A percentile compares a stretch with the other conserved stretches of the same genome.
Conservation (phyloP, 1,140 invertebrate genomes). For the Manduca sexta region DNA sequence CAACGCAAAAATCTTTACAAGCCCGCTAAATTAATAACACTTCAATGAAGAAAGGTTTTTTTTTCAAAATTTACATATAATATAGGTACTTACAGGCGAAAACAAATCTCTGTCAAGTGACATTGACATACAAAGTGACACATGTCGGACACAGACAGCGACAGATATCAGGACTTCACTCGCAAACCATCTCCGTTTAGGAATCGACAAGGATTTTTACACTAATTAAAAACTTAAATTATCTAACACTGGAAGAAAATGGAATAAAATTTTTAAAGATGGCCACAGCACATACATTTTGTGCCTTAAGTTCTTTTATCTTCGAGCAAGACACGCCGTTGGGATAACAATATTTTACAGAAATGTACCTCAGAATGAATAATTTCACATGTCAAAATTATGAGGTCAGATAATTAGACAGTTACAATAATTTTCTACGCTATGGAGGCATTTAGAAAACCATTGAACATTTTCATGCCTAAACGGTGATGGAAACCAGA, state of each 20-base stretch:
- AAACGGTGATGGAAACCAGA: too few species aligned
- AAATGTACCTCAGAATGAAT: too few species aligned
- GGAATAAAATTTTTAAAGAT: slow-evolving; percentile 24
- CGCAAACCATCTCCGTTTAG: slow-evolving; percentile 11
- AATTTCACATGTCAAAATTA: too few species aligned
- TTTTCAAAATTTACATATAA: slow-evolving; percentile 68
- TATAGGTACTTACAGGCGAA: slow-evolving; percentile 64
- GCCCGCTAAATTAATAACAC: slow-evolving; percentile 41
- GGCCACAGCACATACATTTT: background rate
- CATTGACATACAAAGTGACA: background rate
- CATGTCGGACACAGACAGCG: background rate
- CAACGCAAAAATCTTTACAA: slow-evolving; percentile 50
- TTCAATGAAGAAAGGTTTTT: slow-evolving; percentile 24
- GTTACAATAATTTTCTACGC: too few species aligned
- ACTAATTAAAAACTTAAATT: slow-evolving; percentile 37
- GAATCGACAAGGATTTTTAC: slow-evolving; percentile 36
- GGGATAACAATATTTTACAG: too few species aligned
- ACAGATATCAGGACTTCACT: background rate
- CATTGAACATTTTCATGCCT: too few species aligned
- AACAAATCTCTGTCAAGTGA: slow-evolving; percentile 35
- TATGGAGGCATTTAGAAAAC: too few species aligned
- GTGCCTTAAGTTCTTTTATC: too few species aligned
- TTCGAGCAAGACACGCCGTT: too few species aligned
- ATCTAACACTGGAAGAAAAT: slow-evolving; percentile 38
- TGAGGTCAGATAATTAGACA: too few species aligned